Evolutionary conservation across 2,888 invertebrate genomes (phyloP).

Genomic region (Rutpela maculata): DNA sequence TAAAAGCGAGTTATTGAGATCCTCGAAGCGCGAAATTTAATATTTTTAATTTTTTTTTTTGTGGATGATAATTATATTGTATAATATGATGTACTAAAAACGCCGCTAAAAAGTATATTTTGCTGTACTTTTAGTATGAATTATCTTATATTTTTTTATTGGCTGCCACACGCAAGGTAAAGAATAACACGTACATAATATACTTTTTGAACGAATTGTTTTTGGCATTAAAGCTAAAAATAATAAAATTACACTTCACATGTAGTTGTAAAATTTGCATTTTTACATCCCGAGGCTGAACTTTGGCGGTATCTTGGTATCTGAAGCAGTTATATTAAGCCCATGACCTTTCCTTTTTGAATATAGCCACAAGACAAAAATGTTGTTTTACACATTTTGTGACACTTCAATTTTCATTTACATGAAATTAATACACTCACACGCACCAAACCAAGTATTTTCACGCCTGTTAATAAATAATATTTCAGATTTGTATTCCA

Average conservation of each 20-base stretch:
- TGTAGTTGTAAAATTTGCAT: constrained; percentile 66
- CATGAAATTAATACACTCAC: constrained; percentile 55
- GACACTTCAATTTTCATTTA: constrained; percentile 65
- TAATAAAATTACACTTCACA: constrained; percentile 62
- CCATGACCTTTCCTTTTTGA: constrained; percentile 62
- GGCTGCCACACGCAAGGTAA: background rate
- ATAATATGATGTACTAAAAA: no score
- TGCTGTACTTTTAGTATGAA: no score
- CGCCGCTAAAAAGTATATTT: no score
- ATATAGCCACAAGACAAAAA: constrained; percentile 64
- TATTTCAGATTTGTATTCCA: constrained; percentile 48
- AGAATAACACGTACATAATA: background rate
- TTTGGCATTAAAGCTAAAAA: constrained; percentile 55
- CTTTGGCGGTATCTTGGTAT: constrained; percentile 65
- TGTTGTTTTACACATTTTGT: constrained; percentile 65
- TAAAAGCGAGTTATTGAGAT: no score
- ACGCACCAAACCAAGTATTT: constrained; percentile 50
- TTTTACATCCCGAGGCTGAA: constrained; percentile 65
- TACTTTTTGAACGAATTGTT: constrained; percentile 47
- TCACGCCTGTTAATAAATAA: constrained; percentile 49
- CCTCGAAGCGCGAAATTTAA: no score
- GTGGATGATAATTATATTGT: no score
- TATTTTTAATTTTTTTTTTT: no score
- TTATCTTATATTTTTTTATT: background rate
- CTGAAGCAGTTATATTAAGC: constrained; percentile 55